Percentiles rank a stretch among this genome's conserved stretches.
Conservation (phyloP, 2,888 invertebrate species). For the Erannis defoliaria region DNA sequence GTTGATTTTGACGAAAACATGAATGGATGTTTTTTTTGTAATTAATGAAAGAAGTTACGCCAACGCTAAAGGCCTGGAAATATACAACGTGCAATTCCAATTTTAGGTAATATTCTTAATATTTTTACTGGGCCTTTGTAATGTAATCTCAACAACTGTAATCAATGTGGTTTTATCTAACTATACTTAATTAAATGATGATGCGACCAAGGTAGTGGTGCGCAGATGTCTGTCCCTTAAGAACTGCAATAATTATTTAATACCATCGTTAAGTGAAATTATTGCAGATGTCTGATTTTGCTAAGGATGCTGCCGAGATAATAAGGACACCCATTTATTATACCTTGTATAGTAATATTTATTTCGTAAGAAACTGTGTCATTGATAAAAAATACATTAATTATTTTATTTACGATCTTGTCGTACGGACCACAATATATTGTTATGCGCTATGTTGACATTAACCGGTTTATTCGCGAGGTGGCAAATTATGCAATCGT, state of each 20-base stretch:
- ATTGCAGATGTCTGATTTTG: not conserved
- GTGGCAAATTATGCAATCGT: constrained; percentile 46
- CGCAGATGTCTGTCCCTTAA: not conserved
- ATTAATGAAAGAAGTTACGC: no score
- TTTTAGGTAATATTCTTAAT: no score
- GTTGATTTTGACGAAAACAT: no score
- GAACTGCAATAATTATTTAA: not conserved
- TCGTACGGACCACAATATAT: constrained; percentile 45
- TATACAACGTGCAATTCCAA: no score
- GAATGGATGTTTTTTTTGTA: no score
- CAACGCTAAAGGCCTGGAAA: no score
- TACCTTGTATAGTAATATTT: constrained; percentile 43
- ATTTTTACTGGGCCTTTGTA: no score
- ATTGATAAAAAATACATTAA: constrained; percentile 53
- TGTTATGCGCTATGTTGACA: constrained; percentile 48
- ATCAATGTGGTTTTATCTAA: no score
- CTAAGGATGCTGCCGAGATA: constrained; percentile 24
- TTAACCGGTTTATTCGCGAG: constrained; percentile 60
- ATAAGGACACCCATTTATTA: constrained; percentile 29
- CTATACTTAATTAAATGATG: no score
- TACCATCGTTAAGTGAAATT: not conserved
- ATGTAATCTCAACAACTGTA: no score
- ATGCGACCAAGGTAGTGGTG: no score
- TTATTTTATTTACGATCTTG: constrained; percentile 50
- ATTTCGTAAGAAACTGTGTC: constrained; percentile 55